Base-by-base conservation (phyloP, 2,888 invertebrate species). In the Archips xylosteana region DNA sequence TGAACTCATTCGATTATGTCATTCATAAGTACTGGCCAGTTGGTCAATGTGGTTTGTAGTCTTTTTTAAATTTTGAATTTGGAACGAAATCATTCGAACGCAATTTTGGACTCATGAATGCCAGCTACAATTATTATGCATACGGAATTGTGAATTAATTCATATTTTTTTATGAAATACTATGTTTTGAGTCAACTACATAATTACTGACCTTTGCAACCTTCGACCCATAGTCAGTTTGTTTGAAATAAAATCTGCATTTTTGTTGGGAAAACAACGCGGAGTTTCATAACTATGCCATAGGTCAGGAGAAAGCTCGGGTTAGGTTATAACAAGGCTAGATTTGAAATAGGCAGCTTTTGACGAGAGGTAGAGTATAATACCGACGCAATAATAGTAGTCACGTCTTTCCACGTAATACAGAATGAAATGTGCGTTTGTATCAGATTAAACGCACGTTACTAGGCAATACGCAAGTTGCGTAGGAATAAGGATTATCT, bases 271-370 rank as follows among this genome's bases (percentile, higher is more conserved):
- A 88, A 91, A 88, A 87, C 76, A 59, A 42, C 76, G 78, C 69
- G 72, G 72, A 75, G 78, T 94, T 90, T 86, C 86, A 88, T 83
- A 93, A 94, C 81, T 83, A 74, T 89, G 90, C 77, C 87, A 87
- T 79, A 85, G 91, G 90, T 90, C 94, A 94, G 89, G 92, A 95
- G 94, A 94, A 95, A 95, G 89, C 82, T 78, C 95, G 95, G 95
- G 77, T 75, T 77, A 75, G 62, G 65, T 47, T 66, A 57, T 42
- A 74, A 70, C 69, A 76, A 74, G 77, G 74, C 73, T 75, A 69
- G 63, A 74, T 76, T 73, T 74, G 71, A 75, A 75, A 73, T 68
- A 70, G 64, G 69, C 64, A 60, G 32, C 74, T 63, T 70, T 69
- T 60, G 72, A 68, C 36, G 73, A 34, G 63, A 74, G 54, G 61